Evolutionary conservation across 2,113 vertebrate genomes (phyloP).

Genomic region (Neodontobutis hainanensis): DNA sequence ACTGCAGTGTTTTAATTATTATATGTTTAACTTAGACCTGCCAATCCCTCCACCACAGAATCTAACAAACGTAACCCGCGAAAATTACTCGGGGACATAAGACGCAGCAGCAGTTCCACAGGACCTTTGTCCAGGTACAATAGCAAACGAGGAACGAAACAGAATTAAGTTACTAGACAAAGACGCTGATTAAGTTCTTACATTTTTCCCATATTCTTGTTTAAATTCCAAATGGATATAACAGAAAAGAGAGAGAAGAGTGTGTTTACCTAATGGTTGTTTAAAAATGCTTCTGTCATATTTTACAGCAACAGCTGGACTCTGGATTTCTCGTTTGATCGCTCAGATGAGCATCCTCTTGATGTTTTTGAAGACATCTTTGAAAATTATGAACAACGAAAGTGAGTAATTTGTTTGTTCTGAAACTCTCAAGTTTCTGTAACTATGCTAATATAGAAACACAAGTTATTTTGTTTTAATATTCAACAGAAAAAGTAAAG

Average conservation of each 20-base stretch:
- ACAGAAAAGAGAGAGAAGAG: too few species aligned
- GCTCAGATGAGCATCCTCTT: conserved; percentile 87
- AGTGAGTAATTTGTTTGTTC: conserved; percentile 78
- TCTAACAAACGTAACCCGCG: conserved; percentile 60
- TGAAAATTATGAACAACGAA: conserved; percentile 88
- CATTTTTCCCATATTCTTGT: neutral
- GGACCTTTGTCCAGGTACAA: conserved; percentile 85
- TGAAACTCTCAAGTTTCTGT: too few species aligned
- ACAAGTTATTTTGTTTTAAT: conserved; percentile 1
- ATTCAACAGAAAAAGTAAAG: conserved; percentile 85
- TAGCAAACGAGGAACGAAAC: neutral
- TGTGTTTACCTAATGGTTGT: too few species aligned
- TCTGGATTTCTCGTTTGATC: conserved; percentile 95
- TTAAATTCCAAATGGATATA: too few species aligned
- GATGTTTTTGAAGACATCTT: conserved; percentile 93
- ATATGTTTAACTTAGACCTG: too few species aligned
- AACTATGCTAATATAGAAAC: neutral
- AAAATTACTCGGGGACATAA: conserved; percentile 74
- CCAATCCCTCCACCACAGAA: conserved; percentile 58
- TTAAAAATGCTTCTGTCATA: neutral
- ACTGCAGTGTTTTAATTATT: too few species aligned
- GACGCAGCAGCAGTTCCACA: conserved; percentile 46
- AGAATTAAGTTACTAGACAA: neutral
- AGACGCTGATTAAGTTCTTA: neutral
- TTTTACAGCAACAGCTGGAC: conserved; percentile 78